phyloP scores from a whole-genome alignment of 1,140 invertebrate species.

The Hirudo medicinalis region DNA sequence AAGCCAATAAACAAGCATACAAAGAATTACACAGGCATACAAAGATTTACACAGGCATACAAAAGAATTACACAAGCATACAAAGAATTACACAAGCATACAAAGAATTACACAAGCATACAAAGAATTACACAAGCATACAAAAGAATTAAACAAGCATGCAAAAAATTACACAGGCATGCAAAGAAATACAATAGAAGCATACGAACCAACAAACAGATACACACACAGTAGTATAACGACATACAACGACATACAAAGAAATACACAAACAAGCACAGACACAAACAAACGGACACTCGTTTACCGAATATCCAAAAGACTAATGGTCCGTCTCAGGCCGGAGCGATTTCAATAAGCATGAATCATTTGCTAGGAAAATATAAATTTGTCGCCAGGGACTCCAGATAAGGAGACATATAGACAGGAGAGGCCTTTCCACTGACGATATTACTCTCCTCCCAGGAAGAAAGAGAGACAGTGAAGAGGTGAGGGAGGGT shows the following conservation, averaged over 20 bases:
- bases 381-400: too few relatives aligned
- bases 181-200: not conserved
- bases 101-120: not conserved
- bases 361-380: too few relatives aligned
- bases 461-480: too few relatives aligned
- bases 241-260: not conserved
- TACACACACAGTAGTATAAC: not conserved
- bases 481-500: too few relatives aligned
- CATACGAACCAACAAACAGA: not conserved
- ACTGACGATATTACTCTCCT: too few relatives aligned
- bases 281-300: not conserved
- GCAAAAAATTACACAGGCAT: not conserved
- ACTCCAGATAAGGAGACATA: too few relatives aligned
- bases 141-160: not conserved
- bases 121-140: not conserved
- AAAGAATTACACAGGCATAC: not conserved
- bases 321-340: too few relatives aligned
- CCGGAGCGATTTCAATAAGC: too few relatives aligned
- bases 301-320: too few relatives aligned
- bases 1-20: not conserved
- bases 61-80: not conserved
- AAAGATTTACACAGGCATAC: not conserved
- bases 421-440: too few relatives aligned
- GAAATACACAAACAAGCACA: not conserved
- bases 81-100: not conserved